Base-by-base conservation (phyloP, 2,888 invertebrate genomes). In the Lochmaea crataegi region DNA sequence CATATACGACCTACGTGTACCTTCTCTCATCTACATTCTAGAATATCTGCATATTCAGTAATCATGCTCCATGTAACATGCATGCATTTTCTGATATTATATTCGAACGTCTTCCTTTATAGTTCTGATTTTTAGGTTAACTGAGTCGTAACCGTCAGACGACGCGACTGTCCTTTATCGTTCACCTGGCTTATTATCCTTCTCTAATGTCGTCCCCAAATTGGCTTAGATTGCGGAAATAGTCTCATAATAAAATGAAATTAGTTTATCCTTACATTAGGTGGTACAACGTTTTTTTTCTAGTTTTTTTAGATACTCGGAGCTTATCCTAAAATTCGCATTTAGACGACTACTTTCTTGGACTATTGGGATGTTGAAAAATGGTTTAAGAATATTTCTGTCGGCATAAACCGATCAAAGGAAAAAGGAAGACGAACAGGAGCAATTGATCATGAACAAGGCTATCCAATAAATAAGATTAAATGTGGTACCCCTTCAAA, bases 1-100 rank as follows among this genome's bases (percentile, higher is more conserved):
- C 72, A 56, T 63, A 69, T 69, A 63, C 53, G 68, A 69, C 68
- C 63, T 69, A 63, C 56, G 68, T 72, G 72, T 48, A 56, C 16
- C 32, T 38, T 7, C 63, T 61, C 38, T 64, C 63, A 32, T 32
- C 57, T 63, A 41, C 67, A 64, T 72, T 68, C 68, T 67, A 32
- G 48, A 64, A 68, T 68, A 64, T 68, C 63, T 72, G 61, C 64
- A 64, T 32, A 61, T 64, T 41, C 22, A 53, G 69, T 69, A 64
- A 69, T 69, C 64, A 69, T 64, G 69, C 56, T 56, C 32, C 56
- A 56, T 60, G 51, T 69, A 69, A 61, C 53, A 26, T 16, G 53
- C 63, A 63, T 69, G 53, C 63, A 69, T 63, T 69, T 61, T 2
- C 32, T 26, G 60, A 16, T 58, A 26, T 38, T 58, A 12, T 32